A percentile compares a stretch with the other conserved stretches of the same genome.
Conservation (phyloP, 2,113 vertebrate species). For the Odocoileus virginianus region DNA sequence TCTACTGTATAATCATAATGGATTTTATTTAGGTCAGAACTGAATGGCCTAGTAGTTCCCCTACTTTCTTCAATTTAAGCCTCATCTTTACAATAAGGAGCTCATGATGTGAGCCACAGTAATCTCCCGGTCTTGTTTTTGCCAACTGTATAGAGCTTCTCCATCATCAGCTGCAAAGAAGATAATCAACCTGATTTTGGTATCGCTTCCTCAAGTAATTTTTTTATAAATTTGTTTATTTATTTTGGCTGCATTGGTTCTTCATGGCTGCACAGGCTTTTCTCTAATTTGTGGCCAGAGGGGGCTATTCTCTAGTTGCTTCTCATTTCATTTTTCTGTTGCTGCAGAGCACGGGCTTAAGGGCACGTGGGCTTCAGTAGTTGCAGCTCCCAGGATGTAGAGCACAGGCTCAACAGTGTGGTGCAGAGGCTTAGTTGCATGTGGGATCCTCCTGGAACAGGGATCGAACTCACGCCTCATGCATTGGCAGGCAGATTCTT, state of each 20-base stretch:
- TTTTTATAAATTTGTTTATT: background rate
- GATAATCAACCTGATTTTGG: background rate
- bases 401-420: background rate
- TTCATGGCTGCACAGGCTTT: background rate
- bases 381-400: background rate
- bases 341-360: background rate
- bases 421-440: background rate
- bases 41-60: background rate
- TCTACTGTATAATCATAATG: background rate
- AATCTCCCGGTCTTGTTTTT: background rate
- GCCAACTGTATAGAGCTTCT: background rate
- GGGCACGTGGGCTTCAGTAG: background rate
- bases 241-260: background rate
- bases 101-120: background rate
- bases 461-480: background rate
- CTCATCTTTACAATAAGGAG: background rate
- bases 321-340: background rate
- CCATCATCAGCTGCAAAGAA: background rate
- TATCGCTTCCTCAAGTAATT: background rate
- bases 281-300: background rate
- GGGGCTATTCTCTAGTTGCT: background rate
- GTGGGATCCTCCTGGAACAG: background rate
- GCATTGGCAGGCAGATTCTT: background rate
- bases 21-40: background rate
- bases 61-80: background rate